These are phyloP conservation scores for Thelaira solivaga DNA, from an alignment of 2,888 invertebrate species.

Conservation along the genomic window DNA sequence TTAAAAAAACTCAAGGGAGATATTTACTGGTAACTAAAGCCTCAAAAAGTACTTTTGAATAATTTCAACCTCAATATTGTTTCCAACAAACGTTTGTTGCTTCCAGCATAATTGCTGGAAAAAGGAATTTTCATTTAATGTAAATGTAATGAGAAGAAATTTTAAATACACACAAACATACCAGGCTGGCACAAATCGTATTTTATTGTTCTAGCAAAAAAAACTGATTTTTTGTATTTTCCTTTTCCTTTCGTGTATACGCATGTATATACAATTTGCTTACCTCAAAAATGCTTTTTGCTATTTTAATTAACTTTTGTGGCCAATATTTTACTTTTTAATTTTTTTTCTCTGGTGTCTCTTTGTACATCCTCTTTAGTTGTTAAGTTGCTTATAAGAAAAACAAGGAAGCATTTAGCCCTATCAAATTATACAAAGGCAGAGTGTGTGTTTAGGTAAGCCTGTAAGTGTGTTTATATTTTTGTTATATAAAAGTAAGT, in stretches of 20 bases:
- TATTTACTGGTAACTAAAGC: not conserved
- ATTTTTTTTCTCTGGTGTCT: not conserved
- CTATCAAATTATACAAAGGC: not conserved
- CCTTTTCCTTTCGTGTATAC: not conserved
- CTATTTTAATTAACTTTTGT: conserved; percentile 60
- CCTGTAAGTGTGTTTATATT: not conserved
- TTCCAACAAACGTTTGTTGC: not conserved
- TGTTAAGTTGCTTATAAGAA: not conserved
- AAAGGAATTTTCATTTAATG: not conserved
- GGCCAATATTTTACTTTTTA: conserved; percentile 35
- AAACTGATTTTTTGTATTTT: not conserved
- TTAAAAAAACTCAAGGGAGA: not conserved
- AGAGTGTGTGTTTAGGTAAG: not conserved
- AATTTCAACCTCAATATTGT: conserved; percentile 28
- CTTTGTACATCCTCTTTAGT: not conserved
- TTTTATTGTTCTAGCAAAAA: no score
- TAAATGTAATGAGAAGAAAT: not conserved
- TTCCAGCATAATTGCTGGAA: conserved; percentile 14
- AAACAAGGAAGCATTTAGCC: not conserved
- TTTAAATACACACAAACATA: conserved; percentile 1
- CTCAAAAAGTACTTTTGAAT: not conserved
- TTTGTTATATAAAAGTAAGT: not conserved
- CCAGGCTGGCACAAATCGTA: no score
- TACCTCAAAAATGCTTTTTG: conserved; percentile 45
- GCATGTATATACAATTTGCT: not conserved